These are phyloP conservation scores for Fregetta grallaria DNA, from an alignment of 2,113 vertebrate species.

Conservation along the genomic window DNA sequence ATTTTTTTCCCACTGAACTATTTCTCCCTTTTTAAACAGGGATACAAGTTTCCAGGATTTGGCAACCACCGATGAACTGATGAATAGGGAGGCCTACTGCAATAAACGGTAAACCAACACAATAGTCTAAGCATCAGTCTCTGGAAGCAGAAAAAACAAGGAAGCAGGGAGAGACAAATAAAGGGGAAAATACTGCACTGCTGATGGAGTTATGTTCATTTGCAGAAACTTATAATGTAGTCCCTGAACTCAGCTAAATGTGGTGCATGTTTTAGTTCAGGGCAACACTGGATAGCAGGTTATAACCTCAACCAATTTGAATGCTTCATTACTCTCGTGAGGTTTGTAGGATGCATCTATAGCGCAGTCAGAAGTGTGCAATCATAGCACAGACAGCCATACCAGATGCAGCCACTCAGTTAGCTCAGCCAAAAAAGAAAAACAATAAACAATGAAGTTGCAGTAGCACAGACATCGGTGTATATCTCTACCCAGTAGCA, in stretches of 20 bases:
- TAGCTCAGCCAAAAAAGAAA: neutral
- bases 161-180: neutral
- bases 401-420: neutral
- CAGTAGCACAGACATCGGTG: neutral
- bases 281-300: neutral
- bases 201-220: neutral
- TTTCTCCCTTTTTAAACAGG: neutral
- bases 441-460: neutral
- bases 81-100: neutral
- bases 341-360: neutral
- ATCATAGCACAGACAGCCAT: neutral
- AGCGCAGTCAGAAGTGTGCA: neutral
- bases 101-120: neutral
- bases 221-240: neutral
- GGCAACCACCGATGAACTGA: neutral
- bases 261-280: neutral
- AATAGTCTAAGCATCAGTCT: neutral
- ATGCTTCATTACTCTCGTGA: too few relatives aligned
- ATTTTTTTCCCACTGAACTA: constrained; percentile 2
- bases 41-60: neutral
- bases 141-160: neutral
- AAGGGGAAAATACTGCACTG: neutral
- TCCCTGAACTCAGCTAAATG: neutral
- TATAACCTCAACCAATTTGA: neutral
- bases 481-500: neutral